A percentile compares a stretch with the other conserved stretches of the same genome.
phyloP scores from a whole-genome alignment of 2,888 invertebrate species.

The Chrysolina haemoptera region DNA sequence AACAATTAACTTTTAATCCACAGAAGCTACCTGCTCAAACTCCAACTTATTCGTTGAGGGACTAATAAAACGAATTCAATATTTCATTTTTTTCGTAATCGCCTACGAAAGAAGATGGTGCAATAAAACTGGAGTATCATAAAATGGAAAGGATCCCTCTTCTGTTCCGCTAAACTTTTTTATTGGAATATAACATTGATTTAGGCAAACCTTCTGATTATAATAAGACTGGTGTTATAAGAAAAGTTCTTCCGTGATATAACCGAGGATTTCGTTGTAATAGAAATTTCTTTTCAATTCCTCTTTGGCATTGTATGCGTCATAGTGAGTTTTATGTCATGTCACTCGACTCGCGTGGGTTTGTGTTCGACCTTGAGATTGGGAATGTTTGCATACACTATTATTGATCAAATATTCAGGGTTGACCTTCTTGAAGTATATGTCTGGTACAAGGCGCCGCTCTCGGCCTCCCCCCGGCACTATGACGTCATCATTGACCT shows the following conservation, averaged over 20 bases:
- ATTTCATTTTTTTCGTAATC: background rate
- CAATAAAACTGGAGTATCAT: background rate
- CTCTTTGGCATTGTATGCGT: too few species aligned
- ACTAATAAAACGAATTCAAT: background rate
- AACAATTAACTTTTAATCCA: background rate
- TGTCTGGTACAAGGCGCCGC: too few species aligned
- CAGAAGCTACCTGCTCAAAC: background rate
- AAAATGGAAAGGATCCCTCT: background rate
- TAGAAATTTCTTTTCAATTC: too few species aligned
- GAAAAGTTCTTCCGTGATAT: background rate
- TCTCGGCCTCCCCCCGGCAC: too few species aligned
- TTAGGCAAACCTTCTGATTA: background rate
- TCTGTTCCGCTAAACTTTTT: background rate
- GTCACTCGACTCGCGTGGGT: too few species aligned
- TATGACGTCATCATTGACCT: too few species aligned
- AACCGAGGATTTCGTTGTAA: background rate
- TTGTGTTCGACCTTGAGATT: too few species aligned
- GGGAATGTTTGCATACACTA: too few species aligned
- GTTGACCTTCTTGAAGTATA: too few species aligned
- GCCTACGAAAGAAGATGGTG: background rate
- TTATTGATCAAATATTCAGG: too few species aligned
- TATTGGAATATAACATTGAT: background rate
- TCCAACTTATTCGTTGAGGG: background rate
- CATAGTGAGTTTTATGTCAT: too few species aligned
- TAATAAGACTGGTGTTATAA: background rate